Conservation (phyloP, 2,113 vertebrate species). For the Tupaia chinensis region DNA sequence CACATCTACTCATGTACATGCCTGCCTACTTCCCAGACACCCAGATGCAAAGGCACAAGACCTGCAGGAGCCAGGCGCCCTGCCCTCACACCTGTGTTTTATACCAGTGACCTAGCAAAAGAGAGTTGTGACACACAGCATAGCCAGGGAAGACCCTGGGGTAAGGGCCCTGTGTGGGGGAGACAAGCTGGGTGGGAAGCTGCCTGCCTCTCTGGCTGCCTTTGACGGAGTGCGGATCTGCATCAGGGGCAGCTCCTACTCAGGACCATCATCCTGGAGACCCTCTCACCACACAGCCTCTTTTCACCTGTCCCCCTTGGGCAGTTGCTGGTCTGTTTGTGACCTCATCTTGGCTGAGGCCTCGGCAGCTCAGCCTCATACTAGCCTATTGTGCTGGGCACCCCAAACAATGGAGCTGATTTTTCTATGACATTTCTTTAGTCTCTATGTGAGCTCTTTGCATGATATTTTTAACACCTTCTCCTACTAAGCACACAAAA, state of each 20-base stretch:
- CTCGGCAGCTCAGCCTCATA: fast-evolving
- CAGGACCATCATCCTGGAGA: no score
- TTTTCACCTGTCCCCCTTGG: neutral
- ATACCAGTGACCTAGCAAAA: neutral
- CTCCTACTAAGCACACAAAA: neutral
- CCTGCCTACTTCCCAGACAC: neutral
- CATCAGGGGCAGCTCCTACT: neutral
- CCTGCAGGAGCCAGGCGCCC: neutral
- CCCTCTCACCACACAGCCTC: neutral
- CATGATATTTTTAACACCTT: neutral
- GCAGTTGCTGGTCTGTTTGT: neutral
- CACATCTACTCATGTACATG: no score
- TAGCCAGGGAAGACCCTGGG: neutral
- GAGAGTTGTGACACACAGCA: neutral
- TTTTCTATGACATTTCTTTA: neutral
- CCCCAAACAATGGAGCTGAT: neutral
- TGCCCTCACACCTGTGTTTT: neutral
- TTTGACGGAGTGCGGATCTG: neutral
- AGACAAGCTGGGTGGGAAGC: fast-evolving
- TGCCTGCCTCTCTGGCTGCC: neutral
- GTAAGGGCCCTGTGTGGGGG: neutral
- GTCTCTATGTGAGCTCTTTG: neutral
- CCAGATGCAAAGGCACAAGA: neutral
- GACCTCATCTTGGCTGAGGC: neutral
- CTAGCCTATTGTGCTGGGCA: neutral